These are phyloP conservation scores for Torymus auratus DNA, from an alignment of 2,888 invertebrate species.

Conservation along the genomic window DNA sequence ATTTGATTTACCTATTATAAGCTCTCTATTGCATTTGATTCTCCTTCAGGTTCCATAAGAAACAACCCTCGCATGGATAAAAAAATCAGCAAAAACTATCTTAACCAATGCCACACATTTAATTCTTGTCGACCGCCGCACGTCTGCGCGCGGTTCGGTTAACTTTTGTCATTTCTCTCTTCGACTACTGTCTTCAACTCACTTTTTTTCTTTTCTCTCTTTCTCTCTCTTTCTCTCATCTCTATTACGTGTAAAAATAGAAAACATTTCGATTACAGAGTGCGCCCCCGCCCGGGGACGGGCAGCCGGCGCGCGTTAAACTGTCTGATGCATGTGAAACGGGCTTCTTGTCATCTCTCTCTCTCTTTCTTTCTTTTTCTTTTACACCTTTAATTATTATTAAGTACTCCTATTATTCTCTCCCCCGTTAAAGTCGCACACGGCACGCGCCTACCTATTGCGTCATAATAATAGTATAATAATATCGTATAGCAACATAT, in stretches of 20 bases:
- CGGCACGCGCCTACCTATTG: slow-evolving; percentile 43
- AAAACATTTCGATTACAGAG: slow-evolving; percentile 74
- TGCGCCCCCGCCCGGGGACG: slow-evolving; percentile 60
- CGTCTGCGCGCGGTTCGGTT: not conserved
- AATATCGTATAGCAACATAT: slow-evolving; percentile 49
- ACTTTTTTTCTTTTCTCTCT: slow-evolving; percentile 23
- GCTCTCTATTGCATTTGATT: no score
- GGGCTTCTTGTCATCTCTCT: slow-evolving; percentile 32
- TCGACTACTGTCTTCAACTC: slow-evolving; percentile 40
- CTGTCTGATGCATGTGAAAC: slow-evolving; percentile 57
- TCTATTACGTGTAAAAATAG: slow-evolving; percentile 73
- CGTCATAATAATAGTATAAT: slow-evolving; percentile 42
- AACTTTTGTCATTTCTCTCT: slow-evolving; percentile 20
- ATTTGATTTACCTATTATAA: no score
- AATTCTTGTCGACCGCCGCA: slow-evolving; percentile 6
- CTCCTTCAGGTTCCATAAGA: no score
- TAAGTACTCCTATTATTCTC: not conserved
- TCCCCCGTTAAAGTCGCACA: slow-evolving; percentile 20
- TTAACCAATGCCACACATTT: slow-evolving; percentile 22
- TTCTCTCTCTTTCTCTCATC: slow-evolving; percentile 41
- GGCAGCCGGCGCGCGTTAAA: slow-evolving; percentile 46
- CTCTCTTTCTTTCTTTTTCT: slow-evolving; percentile 18
- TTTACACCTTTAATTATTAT: slow-evolving; percentile 12
- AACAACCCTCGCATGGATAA: no score
- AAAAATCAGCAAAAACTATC: slow-evolving; percentile 39